These are phyloP conservation scores for Percina caprodes DNA, from an alignment of 2,113 vertebrate species.

Conservation along the genomic window DNA sequence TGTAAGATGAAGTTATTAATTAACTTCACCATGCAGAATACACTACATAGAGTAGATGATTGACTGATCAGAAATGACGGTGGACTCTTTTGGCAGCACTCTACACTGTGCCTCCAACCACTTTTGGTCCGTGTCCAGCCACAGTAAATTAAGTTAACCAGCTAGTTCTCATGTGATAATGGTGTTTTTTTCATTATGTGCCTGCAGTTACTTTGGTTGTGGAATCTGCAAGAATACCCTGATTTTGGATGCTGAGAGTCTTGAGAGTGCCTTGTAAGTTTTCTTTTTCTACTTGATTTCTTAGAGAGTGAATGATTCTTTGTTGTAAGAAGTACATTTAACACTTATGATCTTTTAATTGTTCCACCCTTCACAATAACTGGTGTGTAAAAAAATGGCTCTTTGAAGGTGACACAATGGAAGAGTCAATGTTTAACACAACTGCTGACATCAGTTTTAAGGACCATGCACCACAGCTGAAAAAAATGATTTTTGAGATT, in stretches of 20 bases:
- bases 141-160: constrained; percentile 62
- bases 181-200: constrained; percentile 28
- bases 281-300: neutral
- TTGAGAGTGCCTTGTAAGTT: constrained; percentile 28
- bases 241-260: neutral
- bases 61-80: neutral
- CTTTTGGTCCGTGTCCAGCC: constrained; percentile 20
- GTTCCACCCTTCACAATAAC: neutral
- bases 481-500: neutral
- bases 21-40: neutral
- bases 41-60: neutral
- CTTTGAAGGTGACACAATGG: neutral
- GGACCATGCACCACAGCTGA: neutral
- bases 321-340: too few species aligned
- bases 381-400: neutral
- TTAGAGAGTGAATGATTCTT: neutral
- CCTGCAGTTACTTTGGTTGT: constrained; percentile 15
- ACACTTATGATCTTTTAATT: neutral
- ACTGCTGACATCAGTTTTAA: constrained; percentile 3
- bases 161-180: constrained; percentile 60
- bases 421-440: constrained; percentile 49
- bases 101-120: neutral
- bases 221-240: neutral
- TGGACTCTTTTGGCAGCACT: neutral
- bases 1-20: neutral